Evolutionary conservation across 2,888 invertebrate species (phyloP).

Genomic region (Apamea monoglypha): DNA sequence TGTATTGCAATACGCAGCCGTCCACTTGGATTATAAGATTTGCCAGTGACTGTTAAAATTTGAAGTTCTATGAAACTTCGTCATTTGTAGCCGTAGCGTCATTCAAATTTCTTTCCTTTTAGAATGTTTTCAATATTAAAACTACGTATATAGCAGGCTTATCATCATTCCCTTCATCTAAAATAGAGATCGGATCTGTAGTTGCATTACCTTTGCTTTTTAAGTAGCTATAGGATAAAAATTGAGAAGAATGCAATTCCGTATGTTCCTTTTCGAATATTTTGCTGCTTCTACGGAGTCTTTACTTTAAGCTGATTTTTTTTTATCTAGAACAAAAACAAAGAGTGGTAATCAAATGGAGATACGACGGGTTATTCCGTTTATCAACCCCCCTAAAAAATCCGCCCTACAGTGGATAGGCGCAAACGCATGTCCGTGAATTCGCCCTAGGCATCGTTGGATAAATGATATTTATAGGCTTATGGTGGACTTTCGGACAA

Average conservation of each 20-base stretch:
- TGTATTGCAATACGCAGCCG: conserved; percentile 58
- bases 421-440: background rate
- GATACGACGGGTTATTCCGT: background rate
- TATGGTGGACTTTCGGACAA: too few species aligned
- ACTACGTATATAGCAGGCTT: conserved; percentile 15
- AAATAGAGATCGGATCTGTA: conserved; percentile 14
- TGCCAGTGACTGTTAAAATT: conserved; percentile 39
- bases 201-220: conserved; percentile 24
- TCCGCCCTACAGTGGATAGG: background rate
- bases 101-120: conserved; percentile 18
- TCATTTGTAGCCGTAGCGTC: conserved; percentile 24
- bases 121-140: conserved; percentile 12
- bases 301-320: background rate
- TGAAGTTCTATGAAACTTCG: conserved; percentile 15
- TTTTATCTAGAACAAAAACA: background rate
- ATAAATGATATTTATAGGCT: too few species aligned
- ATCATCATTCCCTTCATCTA: conserved; percentile 1
- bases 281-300: conserved; percentile 11
- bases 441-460: background rate
- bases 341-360: background rate
- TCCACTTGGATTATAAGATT: conserved; percentile 63
- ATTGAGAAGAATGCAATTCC: conserved; percentile 8
- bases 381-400: background rate
- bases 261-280: background rate
- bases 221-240: conserved; percentile 1